Base-by-base conservation (phyloP, 2,888 invertebrate species). In the Rhingia campestris region DNA sequence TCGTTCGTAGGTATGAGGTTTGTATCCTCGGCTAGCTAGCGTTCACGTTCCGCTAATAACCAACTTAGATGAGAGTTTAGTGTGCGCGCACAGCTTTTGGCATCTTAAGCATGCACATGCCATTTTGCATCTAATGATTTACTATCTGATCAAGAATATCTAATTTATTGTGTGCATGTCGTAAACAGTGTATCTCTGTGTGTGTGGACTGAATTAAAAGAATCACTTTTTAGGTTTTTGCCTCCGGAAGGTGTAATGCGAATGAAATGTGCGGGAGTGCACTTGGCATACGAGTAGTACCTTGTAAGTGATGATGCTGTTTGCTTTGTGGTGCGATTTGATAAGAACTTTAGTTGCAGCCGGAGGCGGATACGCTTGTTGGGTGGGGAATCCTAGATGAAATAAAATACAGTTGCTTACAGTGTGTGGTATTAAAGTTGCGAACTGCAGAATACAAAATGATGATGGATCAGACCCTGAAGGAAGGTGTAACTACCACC, bases 61-160 rank as follows among this genome's bases (percentile, higher is more conserved):
- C 70, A 72, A 75, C 74, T 61, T 61, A 75, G 80, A 80, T 80
- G 84, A 56, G 80, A 84, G 80, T 80, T 84, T 75, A 80, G 84
- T 75, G 70, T 59, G 74, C 61, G 67, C 79, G 59, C 73, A 51
- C 76, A 74, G 67, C 70, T 75, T 80, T 84, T 66, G 70, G 69
- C 80, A 84, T 84, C 70, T 84, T 66, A 75, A 66, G 80, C 75
- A 84, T 84, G 74, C 80, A 75, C 84, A 84, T 84, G 84, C 84
- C 80, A 80, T 84, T 84, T 84, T 79, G 84, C 80, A 80, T 84
- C 84, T 84, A 84, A 84, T 84, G 84, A 84, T 80, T 84, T 84
- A 84, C 80, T 84, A 84, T 84, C 84, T 84, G 84, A 84, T 84
- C 84, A 80, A 80, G 80, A 84, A 75, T 84, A 84, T 84, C 84